Base-by-base conservation (phyloP, 2,888 invertebrate species). In the Cheilosia urbana region DNA sequence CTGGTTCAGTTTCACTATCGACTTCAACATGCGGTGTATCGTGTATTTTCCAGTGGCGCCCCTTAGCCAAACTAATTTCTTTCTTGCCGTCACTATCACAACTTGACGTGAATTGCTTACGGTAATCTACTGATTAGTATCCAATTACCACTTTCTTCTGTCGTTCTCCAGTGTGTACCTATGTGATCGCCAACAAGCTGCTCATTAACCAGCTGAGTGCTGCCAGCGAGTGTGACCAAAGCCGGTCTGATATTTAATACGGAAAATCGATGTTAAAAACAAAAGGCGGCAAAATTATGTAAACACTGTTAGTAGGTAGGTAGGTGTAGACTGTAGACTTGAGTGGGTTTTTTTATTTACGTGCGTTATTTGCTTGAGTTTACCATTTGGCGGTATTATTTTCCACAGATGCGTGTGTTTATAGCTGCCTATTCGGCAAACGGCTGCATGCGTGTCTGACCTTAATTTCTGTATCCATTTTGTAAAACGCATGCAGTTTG, bases 131-230 rank as follows among this genome's bases (percentile, higher is more conserved):
- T 80, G 80, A 80, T 84, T 84, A 80, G 84, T 84, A 71, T 84
- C 80, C 84, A 80, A 84, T 84, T 84, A 84, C 84, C 84, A 84
- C 84, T 84, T 84, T 84, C 80, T 80, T 84, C 42, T 40, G 34
- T 49, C 37, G 21, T 51, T 45, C 62, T 60, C 24, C 27, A 69
- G 55, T 58, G 17, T 6, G 27, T 21, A 2, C 2, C 24, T 24
- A 21, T 40, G 45, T 76, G 75, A 71, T 69, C 65, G 71, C 75
- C 75, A 75, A 69, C 68, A 15, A 27, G 24, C 34, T 45, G 73
- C 66, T 80, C 60, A 80, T 66, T 84, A 71, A 45, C 58, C 53
- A 68, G 79, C 49, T 60, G 30, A 68, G 57, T 73, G 49, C 49
- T 63, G 45, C 51, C 13, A 51, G 65, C 55, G 47, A 21, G 40